Evolutionary conservation across 35 echinoderm and acorn worm species (phyloP).

Genomic region (Heliocidaris tuberculata): DNA sequence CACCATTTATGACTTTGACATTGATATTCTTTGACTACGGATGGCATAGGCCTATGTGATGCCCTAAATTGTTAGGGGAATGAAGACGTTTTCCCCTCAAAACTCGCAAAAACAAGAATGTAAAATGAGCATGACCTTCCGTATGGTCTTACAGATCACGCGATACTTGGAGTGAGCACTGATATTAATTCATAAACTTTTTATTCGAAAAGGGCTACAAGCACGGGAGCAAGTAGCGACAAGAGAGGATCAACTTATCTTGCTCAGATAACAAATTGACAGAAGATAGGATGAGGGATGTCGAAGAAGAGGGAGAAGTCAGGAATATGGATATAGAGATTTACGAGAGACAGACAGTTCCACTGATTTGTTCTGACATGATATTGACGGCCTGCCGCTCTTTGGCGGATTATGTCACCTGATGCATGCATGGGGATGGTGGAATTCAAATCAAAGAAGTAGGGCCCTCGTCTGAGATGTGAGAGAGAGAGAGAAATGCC

Average conservation of each 20-base stretch:
- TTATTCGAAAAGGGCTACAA: background rate
- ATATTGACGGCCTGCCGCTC: background rate
- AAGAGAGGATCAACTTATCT: background rate
- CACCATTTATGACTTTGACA: too few relatives aligned
- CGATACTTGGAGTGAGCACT: background rate
- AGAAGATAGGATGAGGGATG: background rate
- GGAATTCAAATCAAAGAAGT: background rate
- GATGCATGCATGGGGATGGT: background rate
- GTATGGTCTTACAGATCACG: background rate
- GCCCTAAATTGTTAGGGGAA: background rate
- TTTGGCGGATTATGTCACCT: background rate
- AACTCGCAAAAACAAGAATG: background rate
- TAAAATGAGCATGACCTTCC: background rate
- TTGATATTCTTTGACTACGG: too few relatives aligned
- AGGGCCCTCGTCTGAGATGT: background rate
- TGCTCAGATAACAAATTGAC: background rate
- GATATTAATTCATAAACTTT: background rate
- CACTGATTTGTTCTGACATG: background rate
- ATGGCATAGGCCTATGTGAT: background rate
- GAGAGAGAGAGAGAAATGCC: background rate
- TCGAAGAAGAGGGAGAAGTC: too few relatives aligned
- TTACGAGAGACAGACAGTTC: background rate
- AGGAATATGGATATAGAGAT: background rate
- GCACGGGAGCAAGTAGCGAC: background rate
- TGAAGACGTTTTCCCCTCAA: background rate